A percentile compares a stretch with the other conserved stretches of the same genome.
phyloP scores from a whole-genome alignment of 2,797 vertebrate genomes.

The Sitta carolinensis region DNA sequence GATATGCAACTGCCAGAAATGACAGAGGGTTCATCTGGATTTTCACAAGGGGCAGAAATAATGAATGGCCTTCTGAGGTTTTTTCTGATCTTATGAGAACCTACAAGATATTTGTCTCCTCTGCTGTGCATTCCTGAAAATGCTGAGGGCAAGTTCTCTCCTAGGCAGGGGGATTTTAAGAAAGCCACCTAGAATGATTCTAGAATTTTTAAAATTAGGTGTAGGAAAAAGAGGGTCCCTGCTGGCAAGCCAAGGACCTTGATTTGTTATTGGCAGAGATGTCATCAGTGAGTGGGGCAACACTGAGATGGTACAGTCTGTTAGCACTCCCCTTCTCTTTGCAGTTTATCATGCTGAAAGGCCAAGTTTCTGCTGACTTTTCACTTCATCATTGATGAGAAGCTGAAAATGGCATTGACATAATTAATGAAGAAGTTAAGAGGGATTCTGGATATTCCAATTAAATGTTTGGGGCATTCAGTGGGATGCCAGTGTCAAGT shows the following conservation, averaged over 20 bases:
- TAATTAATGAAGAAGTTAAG: slow-evolving; percentile 28
- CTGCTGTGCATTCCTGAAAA: neutral
- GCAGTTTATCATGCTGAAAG: neutral
- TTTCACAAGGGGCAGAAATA: neutral
- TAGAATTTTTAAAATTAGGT: neutral
- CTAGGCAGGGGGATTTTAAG: neutral
- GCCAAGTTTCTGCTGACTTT: neutral
- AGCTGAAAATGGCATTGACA: slow-evolving; percentile 35
- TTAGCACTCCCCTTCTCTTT: neutral
- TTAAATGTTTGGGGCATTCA: slow-evolving; percentile 7
- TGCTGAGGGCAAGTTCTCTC: neutral
- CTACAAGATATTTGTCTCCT: neutral
- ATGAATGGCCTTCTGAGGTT: neutral
- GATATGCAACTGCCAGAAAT: neutral
- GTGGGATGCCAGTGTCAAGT: neutral
- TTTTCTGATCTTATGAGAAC: neutral
- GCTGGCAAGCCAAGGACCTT: neutral
- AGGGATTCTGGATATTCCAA: neutral
- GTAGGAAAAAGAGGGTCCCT: neutral
- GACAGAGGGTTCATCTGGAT: neutral
- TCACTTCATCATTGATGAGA: slow-evolving; percentile 10
- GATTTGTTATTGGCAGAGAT: neutral
- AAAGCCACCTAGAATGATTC: neutral
- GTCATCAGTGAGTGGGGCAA: neutral
- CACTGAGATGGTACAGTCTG: neutral